Evolutionary conservation across 1,140 invertebrate genomes (phyloP), one percentile per base, ranked within the genome.

Genomic region (Diorhabda elongata): DNA sequence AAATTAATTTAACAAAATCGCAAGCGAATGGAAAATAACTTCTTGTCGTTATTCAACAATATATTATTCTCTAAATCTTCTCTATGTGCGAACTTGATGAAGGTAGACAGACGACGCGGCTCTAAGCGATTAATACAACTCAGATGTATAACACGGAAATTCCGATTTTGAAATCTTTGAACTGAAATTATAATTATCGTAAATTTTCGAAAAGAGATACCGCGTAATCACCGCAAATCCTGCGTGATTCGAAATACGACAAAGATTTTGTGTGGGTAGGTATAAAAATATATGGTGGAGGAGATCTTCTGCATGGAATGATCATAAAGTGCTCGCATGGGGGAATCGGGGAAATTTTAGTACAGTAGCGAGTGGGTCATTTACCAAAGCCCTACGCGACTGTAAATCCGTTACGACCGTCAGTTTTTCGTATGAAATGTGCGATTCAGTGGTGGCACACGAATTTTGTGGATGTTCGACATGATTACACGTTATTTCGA

Each of bases 401-500:
- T 74, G 72, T 74, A 74, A 74, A 74, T 74, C 72, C 72, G 65
- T 58, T 64, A 70, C 65, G 70, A 64, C 69, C 65, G 71, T 71
- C 63, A 57, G 45, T 58, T 42, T 69, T 73, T 57, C 67, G 58
- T 63, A 67, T 64, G 60, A 47, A 61, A 52, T 52, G 44, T 44
- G 61, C 11, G 44, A 62, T 44, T 11, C 44, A 7, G 61, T 42
- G 43, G 61, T 44, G 44, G 61, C 11, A 44, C 61, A 26, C 26
- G 26, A 26, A 26, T 26, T 26, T 26, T 26, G 26, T 26, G 26
- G 26, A 26, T 26, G 26, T 26, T 26, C 26, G 26, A 26, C 26
- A 1, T 26, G 26, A 26, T 26, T 1, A 26, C 26, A 26, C 26
- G 26, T 26, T 26, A 26, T 26, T 26, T 26, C 26, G 26, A 26